A percentile compares a stretch with the other conserved stretches of the same genome.
phyloP scores from a whole-genome alignment of 2,888 invertebrate species.

The Hydriomena furcata region DNA sequence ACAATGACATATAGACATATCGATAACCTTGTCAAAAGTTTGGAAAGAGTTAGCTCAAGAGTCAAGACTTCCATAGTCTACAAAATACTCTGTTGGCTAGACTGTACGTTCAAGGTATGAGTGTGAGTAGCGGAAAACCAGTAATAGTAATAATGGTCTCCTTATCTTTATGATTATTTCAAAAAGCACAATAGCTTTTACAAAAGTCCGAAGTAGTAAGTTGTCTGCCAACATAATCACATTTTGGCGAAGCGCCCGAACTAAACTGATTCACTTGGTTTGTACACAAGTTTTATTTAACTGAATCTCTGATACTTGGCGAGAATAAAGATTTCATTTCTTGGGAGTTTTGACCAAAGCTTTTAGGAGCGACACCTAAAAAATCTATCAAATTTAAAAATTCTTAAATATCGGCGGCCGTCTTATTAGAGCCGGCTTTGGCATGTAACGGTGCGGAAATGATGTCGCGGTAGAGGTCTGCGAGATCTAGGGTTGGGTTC shows the following conservation, averaged over 20 bases:
- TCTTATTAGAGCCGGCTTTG: neutral
- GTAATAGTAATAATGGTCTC: too few relatives aligned
- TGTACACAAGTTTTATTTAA: constrained; percentile 35
- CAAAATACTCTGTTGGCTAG: too few relatives aligned
- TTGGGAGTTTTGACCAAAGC: constrained; percentile 4
- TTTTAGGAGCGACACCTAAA: neutral
- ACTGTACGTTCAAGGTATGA: too few relatives aligned
- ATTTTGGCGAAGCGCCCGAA: constrained; percentile 54
- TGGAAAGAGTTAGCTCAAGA: too few relatives aligned
- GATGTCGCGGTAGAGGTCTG: too few relatives aligned
- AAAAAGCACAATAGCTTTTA: constrained; percentile 20
- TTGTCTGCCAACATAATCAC: constrained; percentile 55
- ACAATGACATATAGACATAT: too few relatives aligned
- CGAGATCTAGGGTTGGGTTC: too few relatives aligned
- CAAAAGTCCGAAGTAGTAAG: constrained; percentile 21
- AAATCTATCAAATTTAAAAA: neutral
- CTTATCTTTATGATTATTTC: neutral
- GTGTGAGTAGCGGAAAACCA: too few relatives aligned
- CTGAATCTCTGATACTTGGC: constrained; percentile 22
- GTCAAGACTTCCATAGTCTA: too few relatives aligned
- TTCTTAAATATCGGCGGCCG: neutral
- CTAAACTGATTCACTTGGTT: constrained; percentile 53
- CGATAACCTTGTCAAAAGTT: too few relatives aligned
- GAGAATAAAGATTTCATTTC: constrained; percentile 18
- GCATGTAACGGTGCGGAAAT: too few relatives aligned